Base-by-base conservation (phyloP, 2,888 invertebrate genomes). In the Disparrhopalites patrizii region DNA sequence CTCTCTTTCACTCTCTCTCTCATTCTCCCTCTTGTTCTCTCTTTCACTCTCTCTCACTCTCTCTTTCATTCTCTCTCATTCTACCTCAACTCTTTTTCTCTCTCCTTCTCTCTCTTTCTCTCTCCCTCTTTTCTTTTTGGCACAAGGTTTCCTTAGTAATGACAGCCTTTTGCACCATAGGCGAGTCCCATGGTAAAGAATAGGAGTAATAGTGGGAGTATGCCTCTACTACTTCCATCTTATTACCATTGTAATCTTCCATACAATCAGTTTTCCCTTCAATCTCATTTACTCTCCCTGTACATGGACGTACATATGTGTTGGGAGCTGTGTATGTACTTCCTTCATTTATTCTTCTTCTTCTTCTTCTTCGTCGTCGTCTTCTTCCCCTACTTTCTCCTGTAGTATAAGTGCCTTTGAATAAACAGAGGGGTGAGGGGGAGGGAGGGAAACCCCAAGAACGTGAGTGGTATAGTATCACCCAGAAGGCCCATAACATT, bases 341-440 rank as follows among this genome's bases (percentile, higher is more conserved):
- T 36, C 43, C 43, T 13, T 43, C 20, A 43, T 43, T 43, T 43
- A n/a, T 43, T 43, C 43, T 43, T 43, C 43, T 43, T 13, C 36
- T 10, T 43, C 18, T 43, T 43, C 13, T 13, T 13, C n/a, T n/a
- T n/a, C 25, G 8, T 36, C 36, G 8, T 36, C 36, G 23, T 25
- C 20, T 8, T 4, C 18, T 47, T 25, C 20, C 30, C 5, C 28
- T 5, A 10, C 10, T 8, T 18, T n/a, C 28, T 3, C 52, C n/a
- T n/a, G n/a, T n/a, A n/a, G n/a, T n/a, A n/a, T n/a, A n/a, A n/a
- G n/a, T n/a, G n/a, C n/a, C n/a, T n/a, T n/a, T n/a, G n/a, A n/a
- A n/a, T n/a, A n/a, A n/a, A n/a, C n/a, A n/a, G n/a, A n/a, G n/a
- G n/a, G n/a, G n/a, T n/a, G n/a, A n/a, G n/a, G n/a, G n/a, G n/a